phyloP scores from a whole-genome alignment of 2,888 invertebrate genomes.

The Pachycephus smyrnensis region DNA sequence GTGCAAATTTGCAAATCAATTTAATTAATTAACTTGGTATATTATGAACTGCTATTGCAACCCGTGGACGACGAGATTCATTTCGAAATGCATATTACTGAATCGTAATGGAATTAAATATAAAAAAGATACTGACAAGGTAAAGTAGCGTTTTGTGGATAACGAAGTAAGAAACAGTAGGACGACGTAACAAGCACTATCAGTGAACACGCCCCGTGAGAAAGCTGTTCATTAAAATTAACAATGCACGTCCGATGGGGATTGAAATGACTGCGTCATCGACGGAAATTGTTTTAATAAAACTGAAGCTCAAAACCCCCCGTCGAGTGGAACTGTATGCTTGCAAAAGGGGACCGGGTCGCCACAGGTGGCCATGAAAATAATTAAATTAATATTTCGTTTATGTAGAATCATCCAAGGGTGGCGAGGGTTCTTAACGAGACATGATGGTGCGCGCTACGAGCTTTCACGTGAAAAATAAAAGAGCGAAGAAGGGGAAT shows the following conservation, averaged over 20 bases:
- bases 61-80: neutral
- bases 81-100: neutral
- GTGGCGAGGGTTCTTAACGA: neutral
- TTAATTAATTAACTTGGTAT: no score
- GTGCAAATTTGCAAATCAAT: no score
- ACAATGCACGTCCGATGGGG: conserved; percentile 7
- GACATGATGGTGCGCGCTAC: neutral
- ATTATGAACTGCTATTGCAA: neutral
- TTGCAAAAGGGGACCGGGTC: neutral
- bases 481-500: neutral
- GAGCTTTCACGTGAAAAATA: neutral
- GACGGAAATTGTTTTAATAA: conserved; percentile 19
- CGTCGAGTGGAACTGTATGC: neutral
- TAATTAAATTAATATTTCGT: conserved; percentile 20
- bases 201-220: neutral
- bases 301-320: conserved; percentile 8
- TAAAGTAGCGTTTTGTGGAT: neutral
- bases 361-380: conserved; percentile 14
- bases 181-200: neutral
- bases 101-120: neutral
- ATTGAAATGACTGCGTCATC: conserved; percentile 13
- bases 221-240: conserved; percentile 11
- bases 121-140: neutral
- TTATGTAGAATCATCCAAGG: conserved; percentile 9
- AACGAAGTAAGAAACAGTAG: neutral